Evolutionary conservation across 1,140 invertebrate species (phyloP), one percentile per base, ranked within the genome.

Genomic region (Andrena cerasifolii): DNA sequence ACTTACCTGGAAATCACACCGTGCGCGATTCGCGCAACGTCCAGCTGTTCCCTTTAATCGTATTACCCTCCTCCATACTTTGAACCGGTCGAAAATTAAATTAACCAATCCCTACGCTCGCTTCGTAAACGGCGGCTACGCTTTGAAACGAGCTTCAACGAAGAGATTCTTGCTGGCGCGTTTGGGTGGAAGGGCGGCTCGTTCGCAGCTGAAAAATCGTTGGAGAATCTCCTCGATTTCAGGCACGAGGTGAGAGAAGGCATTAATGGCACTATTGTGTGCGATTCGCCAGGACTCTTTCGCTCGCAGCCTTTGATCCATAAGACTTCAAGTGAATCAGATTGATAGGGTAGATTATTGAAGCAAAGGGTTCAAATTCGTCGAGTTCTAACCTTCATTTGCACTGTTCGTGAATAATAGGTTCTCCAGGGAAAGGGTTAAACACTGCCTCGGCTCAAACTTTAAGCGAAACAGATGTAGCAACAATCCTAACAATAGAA

Each of bases 31-130:
- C 63, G 21, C 21, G 45, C 51, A 49, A 40, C 14, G 47, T 54
- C 58, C 47, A 28, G 21, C 33, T 53, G 33, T 63, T 63, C 47
- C 71, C 28, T 73, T 73, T 73, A 73, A 73, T 73, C 58, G 47
- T n/a, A 49, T 62, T 73, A 40, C 16, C 33, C 12, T 61, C 36
- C 24, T 14, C 33, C 24, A n/a, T 63, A 28, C n/a, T 21, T 73
- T 8, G 18, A 73, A 28, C 58, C 14, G 33, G 47, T 16, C 24
- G 71, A 28, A 53, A 73, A 63, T 53, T 28, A 49, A 53, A 53
- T 63, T 31, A 43, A 73, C 45, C 58, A 28, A 53, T 33, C 33
- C 14, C 21, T 2, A 18, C 14, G 40, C 18, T 53, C 31, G 31
- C 21, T 53, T 40, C 14, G 33, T n/a, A 51, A 63, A 53, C 5